Conservation (phyloP, 2,797 vertebrate species). For the Fringilla coelebs region DNA sequence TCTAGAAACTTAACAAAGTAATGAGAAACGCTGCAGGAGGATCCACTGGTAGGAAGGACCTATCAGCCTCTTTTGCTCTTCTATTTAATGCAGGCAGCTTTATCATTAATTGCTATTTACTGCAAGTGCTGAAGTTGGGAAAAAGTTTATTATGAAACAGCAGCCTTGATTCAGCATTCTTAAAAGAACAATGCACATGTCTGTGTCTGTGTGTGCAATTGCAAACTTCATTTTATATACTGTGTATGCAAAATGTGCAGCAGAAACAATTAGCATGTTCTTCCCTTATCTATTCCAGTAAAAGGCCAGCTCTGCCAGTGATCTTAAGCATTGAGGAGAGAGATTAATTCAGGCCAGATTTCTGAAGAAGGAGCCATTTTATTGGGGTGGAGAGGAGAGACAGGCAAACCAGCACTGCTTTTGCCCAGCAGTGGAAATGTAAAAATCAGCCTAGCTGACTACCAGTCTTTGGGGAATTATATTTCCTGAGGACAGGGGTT, state of each 20-base stretch:
- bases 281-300: not conserved
- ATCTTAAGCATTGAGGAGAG: not conserved
- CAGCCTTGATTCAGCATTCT: not conserved
- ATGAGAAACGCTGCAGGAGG: not conserved
- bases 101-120: slow-evolving; percentile 27
- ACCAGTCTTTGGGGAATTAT: not conserved
- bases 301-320: not conserved
- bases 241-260: not conserved
- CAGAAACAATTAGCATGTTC: not conserved
- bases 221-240: not conserved
- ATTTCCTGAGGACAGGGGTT: not conserved
- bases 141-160: not conserved
- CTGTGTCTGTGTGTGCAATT: fast-evolving
- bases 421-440: not conserved
- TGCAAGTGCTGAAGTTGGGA: not conserved
- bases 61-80: not conserved
- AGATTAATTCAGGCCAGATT: not conserved
- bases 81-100: not conserved
- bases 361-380: not conserved
- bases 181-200: not conserved
- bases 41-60: not conserved
- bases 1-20: not conserved
- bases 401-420: not conserved
- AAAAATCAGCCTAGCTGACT: not conserved
- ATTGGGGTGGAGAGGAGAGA: not conserved